Base-by-base conservation (phyloP, 2,888 invertebrate genomes). In the Podabrus alpinus region DNA sequence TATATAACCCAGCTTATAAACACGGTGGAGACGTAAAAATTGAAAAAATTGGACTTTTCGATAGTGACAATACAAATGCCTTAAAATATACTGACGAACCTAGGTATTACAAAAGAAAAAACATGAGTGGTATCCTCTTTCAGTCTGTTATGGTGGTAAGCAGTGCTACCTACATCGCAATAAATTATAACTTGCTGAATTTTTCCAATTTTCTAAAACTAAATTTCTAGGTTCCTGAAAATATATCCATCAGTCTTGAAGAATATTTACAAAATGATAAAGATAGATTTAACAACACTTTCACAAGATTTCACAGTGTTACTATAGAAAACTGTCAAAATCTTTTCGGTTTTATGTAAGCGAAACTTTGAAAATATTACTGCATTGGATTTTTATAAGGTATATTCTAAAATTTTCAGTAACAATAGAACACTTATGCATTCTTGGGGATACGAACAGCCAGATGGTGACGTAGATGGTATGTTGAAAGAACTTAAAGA, bases 291-390 rank as follows among this genome's bases (percentile, higher is more conserved):
- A 87, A 90, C 24, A 92, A 93, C 85, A 90, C 91, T 0, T 88
- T 92, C 88, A 90, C 92, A 84, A 90, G 92, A 80, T 89, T 91
- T 81, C 92, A 92, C 84, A 92, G 89, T 83, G 90, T 89, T 74
- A 87, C 90, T 7, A 85, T 92, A 11, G 83, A 90, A 76, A 89
- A 91, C 83, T 89, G 93, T 73, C 85, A 88, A 77, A 91, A 92
- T 79, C 90, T 92, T 86, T 93, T 89, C 82, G 93, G 93, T 86
- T 91, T 93, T 83, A 91, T 90, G 92, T 92, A 86, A 88, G 88
- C 83, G 15, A 15, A 61, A 25, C 25, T 62, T 11, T 25, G 2
- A 10, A 15, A 64, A 25, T 70, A 15, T 25, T 70, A 10, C 1
- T 70, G 9, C 1, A 3, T 19, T 19, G 17, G 16, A 61, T 68